These are phyloP conservation scores for Dipodomys spectabilis DNA, from an alignment of 2,113 vertebrate genomes.

Conservation along the genomic window DNA sequence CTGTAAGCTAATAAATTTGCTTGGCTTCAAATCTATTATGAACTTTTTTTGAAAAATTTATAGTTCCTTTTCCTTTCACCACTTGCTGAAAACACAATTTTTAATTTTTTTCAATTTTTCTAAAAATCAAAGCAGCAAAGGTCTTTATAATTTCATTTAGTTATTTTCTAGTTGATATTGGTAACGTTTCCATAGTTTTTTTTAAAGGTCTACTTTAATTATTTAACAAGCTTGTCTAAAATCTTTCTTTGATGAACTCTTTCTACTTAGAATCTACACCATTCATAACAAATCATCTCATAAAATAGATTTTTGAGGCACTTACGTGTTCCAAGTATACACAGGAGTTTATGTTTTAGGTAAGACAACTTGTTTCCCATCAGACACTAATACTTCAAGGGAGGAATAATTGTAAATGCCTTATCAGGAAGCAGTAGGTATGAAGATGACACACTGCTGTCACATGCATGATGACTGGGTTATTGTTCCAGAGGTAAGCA, in stretches of 20 bases:
- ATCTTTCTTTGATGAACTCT: constrained; percentile 22
- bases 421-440: neutral
- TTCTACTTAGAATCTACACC: neutral
- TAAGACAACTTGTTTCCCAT: constrained; percentile 10
- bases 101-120: neutral
- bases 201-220: neutral
- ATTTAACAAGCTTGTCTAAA: neutral
- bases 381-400: constrained; percentile 34
- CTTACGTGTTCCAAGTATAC: neutral
- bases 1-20: constrained; percentile 25
- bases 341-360: neutral
- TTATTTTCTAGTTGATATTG: neutral
- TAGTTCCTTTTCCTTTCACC: constrained; percentile 8
- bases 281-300: neutral
- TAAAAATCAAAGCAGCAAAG: neutral
- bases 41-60: neutral
- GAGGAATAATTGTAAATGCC: constrained; percentile 20
- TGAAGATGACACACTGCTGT: neutral
- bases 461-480: neutral
- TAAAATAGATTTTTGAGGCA: constrained; percentile 22
- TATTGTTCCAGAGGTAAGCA: neutral
- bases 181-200: neutral
- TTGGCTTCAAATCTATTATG: constrained; percentile 47
- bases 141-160: neutral
- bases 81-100: constrained; percentile 33